Base-by-base conservation (phyloP, 2,888 invertebrate genomes). In the Leptarthrus brevirostris region DNA sequence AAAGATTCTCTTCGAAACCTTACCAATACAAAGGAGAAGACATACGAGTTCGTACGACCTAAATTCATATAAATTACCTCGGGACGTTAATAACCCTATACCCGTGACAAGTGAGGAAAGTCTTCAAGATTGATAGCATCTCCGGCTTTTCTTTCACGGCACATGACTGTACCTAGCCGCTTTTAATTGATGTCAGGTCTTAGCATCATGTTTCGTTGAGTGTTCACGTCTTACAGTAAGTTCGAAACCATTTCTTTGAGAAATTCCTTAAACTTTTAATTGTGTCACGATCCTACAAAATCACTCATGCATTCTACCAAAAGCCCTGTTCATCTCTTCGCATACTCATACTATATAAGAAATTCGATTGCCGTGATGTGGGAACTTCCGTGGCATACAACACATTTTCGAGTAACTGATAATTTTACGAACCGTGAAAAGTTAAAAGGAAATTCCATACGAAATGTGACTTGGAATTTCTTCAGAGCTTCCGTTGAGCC, bases 381-480 rank as follows among this genome's bases (percentile, higher is more conserved):
- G 16, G 56, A 24, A 34, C 26, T 56, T 56, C 30, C 26, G 4
- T 14, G 14, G 44, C 12, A 5, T 2, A 24, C 10, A n/a, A n/a
- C n/a, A n/a, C n/a, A n/a, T n/a, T n/a, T 14, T 56, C 16, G 5
- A 30, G 26, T 16, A 16, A 14, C 34, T 14, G 30, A 56, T 14
- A n/a, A 34, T n/a, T 14, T 16, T 56, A 26, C 24, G 14, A 30
- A 30, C n/a, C 14, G 24, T 56, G 16, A 30, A 26, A 26, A 54
- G n/a, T 3, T 14, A 2, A 54, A 54, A 53, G 53, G 56, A 5
- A 4, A n/a, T 56, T 30, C 30, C 30, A 26, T 8, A 26, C 26
- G 53, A n/a, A n/a, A n/a, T n/a, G n/a, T 16, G 56, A 40, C 10
- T 61, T 61, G 61, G 26, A 2, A 36, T 36, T 34, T 20, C 36